These are phyloP conservation scores for Nothobranchius furzeri DNA, from an alignment of 2,113 vertebrate genomes.

Conservation along the genomic window DNA sequence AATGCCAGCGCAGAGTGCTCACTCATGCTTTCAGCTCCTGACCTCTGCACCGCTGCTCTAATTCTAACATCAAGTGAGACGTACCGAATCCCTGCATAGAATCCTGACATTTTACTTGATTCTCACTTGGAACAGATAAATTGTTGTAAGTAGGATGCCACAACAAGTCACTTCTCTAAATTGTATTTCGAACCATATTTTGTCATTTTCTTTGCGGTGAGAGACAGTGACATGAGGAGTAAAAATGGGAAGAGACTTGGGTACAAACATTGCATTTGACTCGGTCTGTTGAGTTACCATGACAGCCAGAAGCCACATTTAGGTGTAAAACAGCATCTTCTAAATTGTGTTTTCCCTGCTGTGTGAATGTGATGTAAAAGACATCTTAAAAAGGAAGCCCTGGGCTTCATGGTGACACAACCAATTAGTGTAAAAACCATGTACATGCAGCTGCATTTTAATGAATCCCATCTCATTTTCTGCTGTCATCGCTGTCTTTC, in stretches of 20 bases:
- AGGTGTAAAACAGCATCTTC: slow-evolving; percentile 39
- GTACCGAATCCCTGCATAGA: background rate
- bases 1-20: slow-evolving; percentile 3
- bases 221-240: slow-evolving; percentile 6
- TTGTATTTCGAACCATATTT: background rate
- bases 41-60: slow-evolving; percentile 6
- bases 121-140: background rate
- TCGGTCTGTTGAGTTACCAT: slow-evolving; percentile 20
- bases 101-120: background rate
- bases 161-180: background rate
- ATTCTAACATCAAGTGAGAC: background rate
- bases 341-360: slow-evolving; percentile 29
- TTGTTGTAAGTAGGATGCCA: background rate
- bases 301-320: slow-evolving; percentile 35
- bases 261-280: slow-evolving; percentile 2
- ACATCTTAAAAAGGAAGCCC: slow-evolving; percentile 52
- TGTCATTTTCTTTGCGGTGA: background rate
- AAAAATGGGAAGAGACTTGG: slow-evolving; percentile 10
- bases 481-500: slow-evolving; percentile 18
- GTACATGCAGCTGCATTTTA: slow-evolving; percentile 33
- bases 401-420: slow-evolving; percentile 54
- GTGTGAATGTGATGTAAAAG: slow-evolving; percentile 41
- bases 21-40: slow-evolving; percentile 16
- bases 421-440: slow-evolving; percentile 59
- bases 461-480: slow-evolving; percentile 41